phyloP scores from a whole-genome alignment of 1,140 invertebrate species.

The Coenobita brevimanus region DNA sequence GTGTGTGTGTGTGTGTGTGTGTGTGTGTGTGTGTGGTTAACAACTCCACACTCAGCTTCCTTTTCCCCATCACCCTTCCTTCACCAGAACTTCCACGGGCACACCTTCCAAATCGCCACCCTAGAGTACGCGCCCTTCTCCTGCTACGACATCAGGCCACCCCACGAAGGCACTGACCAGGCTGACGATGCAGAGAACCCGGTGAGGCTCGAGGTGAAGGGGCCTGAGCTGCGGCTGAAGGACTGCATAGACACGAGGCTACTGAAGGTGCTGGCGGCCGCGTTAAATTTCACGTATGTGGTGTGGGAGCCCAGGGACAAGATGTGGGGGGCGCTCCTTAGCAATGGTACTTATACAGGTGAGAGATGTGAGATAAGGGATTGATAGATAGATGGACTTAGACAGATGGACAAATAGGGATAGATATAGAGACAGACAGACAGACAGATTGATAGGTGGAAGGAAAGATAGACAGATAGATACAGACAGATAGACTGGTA shows the following conservation, averaged over 20 bases:
- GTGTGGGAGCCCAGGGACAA: conserved; percentile 30
- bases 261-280: not conserved
- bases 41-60: too few species aligned
- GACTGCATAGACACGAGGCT: conserved; percentile 54
- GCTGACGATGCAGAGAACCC: too few species aligned
- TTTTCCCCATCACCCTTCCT: not conserved
- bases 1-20: too few species aligned
- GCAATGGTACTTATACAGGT: conserved; percentile 53
- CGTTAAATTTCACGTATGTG: conserved; percentile 45
- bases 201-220: not conserved
- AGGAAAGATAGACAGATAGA: too few species aligned
- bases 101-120: conserved; percentile 41
- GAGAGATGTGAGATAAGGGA: not conserved
- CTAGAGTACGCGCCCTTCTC: conserved; percentile 56
- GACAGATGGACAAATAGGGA: not conserved
- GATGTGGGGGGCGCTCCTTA: conserved; percentile 37
- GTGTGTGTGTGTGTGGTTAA: too few species aligned
- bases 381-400: not conserved
- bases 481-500: too few species aligned
- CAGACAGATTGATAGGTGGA: not conserved
- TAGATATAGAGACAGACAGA: not conserved
- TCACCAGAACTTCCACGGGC: conserved; percentile 37
- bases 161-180: not conserved
- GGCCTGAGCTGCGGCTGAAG: not conserved
- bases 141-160: conserved; percentile 34